phyloP scores from a whole-genome alignment of 2,797 vertebrate species.

The Rhinatrema bivittatum region DNA sequence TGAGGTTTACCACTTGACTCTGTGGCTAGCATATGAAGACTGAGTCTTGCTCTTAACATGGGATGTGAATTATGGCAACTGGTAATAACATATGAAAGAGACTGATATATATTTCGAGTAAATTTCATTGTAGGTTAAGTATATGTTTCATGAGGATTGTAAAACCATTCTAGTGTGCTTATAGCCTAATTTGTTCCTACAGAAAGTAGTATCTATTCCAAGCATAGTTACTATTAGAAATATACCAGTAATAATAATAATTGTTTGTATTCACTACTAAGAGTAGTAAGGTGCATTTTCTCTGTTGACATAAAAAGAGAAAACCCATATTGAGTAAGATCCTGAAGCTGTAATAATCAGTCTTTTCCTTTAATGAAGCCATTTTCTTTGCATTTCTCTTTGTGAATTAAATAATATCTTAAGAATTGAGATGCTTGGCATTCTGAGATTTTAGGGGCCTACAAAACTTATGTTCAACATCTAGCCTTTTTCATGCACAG shows the following conservation, averaged over 20 bases:
- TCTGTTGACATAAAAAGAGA: no score
- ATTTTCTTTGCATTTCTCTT: slow-evolving; percentile 22
- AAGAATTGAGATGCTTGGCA: slow-evolving; percentile 21
- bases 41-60: slow-evolving; percentile 7
- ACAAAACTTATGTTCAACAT: slow-evolving; percentile 50
- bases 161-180: slow-evolving; percentile 17
- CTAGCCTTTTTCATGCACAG: slow-evolving; percentile 42
- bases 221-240: no score
- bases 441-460: slow-evolving; percentile 25
- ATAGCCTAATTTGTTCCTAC: slow-evolving; percentile 28
- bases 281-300: no score
- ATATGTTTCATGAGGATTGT: slow-evolving; percentile 27
- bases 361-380: background rate
- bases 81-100: slow-evolving; percentile 30
- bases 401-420: slow-evolving; percentile 18
- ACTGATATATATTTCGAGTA: slow-evolving; percentile 22
- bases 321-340: slow-evolving; percentile 5
- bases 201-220: slow-evolving; percentile 26
- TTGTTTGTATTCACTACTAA: no score
- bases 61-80: slow-evolving; percentile 30
- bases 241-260: no score
- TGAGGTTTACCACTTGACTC: slow-evolving; percentile 13
- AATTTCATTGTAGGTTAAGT: slow-evolving; percentile 26
- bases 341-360: slow-evolving; percentile 2
- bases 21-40: slow-evolving; percentile 5